Evolutionary conservation across 2,113 vertebrate genomes (phyloP).

Genomic region (Neotoma lepida): DNA sequence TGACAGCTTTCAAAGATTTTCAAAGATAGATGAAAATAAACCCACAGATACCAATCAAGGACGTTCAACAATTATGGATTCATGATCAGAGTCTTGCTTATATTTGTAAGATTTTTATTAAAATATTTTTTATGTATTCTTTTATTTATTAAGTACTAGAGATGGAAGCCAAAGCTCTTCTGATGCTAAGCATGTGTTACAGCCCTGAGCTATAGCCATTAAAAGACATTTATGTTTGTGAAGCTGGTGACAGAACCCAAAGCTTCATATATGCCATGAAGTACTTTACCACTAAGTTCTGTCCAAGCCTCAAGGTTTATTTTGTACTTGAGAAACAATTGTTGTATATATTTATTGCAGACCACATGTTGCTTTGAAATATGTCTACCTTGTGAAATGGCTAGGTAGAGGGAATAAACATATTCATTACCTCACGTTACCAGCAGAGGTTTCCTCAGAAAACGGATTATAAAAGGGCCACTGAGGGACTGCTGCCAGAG

Average conservation of each 20-base stretch:
- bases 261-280: neutral
- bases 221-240: conserved; percentile 1
- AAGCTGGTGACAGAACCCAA: neutral
- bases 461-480: neutral
- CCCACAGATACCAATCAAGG: neutral
- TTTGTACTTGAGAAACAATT: neutral
- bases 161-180: neutral
- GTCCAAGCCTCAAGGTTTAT: neutral
- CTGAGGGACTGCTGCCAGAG: neutral
- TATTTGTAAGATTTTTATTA: neutral
- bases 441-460: neutral
- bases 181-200: neutral
- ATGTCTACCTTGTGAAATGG: neutral
- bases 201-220: neutral
- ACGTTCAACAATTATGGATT: conserved; percentile 30
- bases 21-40: conserved; percentile 4
- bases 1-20: conserved; percentile 42
- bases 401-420: neutral
- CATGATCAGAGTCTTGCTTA: conserved; percentile 6
- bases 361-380: neutral
- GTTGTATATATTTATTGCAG: neutral
- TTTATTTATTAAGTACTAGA: neutral
- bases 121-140: neutral
- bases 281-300: neutral
- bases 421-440: neutral